Evolutionary conservation across 1,140 invertebrate species (phyloP), one percentile per base, ranked within the genome.

Genomic region (Mizuhopecten yessoensis): DNA sequence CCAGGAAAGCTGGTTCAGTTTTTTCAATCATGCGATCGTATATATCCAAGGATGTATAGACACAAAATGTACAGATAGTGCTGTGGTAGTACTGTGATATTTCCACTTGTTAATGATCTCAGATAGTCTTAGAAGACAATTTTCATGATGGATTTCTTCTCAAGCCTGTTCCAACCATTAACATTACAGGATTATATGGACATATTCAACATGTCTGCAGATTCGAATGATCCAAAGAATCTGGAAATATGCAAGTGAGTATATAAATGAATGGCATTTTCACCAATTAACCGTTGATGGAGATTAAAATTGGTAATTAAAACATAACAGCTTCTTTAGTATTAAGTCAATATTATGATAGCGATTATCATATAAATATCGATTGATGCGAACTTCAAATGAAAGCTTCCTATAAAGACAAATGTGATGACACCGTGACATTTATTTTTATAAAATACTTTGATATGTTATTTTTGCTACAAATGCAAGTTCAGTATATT

Each of bases 211-310:
- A 95, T 96, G 94, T 87, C 95, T 17, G 94, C 94, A 0, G 95
- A 96, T 90, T 88, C 92, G 10, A 94, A 93, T 39, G 92, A 95
- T 36, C 93, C 93, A 2, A 95, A 94, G 89, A 94, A 95, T 90
- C 93, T 96, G n/a, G 94, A 96, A 34, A 95, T 96, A 36, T 96
- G 95, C 94, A 96, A 92, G 95, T 96, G 92, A 93, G 94, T 94
- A 34, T 23, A 29, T n/a, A 29, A 9, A 29, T 75, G 57, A 75
- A 39, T 13, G 36, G 33, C 5, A 57, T 86, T 34, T 34, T 29
- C 36, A 90, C n/a, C n/a, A n/a, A n/a, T n/a, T n/a, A n/a, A n/a
- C n/a, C n/a, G n/a, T n/a, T n/a, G n/a, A n/a, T n/a, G n/a, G n/a
- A 33, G 29, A 23, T 57, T 39, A 49, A 17, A 49, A 17, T 49